Conservation (phyloP, 53 echinoderm and acorn worm genomes). For the Echinometra lucunter region DNA sequence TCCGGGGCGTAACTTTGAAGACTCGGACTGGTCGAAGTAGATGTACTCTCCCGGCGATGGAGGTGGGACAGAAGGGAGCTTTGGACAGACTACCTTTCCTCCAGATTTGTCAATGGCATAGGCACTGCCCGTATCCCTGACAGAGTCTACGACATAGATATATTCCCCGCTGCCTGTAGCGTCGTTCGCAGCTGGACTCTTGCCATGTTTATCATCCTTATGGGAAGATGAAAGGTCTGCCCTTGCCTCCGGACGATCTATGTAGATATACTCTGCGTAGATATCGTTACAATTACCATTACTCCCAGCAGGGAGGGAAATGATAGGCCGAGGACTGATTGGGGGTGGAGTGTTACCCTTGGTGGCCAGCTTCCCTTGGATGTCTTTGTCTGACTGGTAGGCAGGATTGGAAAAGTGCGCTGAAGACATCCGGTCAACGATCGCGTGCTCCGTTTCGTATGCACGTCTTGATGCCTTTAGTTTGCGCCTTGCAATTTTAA, state of each 20-base stretch:
- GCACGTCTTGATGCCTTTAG: conserved; percentile 7
- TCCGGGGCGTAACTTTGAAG: neutral
- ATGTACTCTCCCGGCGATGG: conserved; percentile 8
- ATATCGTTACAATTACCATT: neutral
- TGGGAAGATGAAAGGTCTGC: neutral
- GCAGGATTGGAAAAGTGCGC: conserved; percentile 24
- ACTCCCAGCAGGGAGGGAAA: neutral
- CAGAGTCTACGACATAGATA: conserved; percentile 21
- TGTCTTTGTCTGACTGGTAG: conserved; percentile 1
- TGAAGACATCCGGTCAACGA: conserved; percentile 17
- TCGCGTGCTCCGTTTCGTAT: neutral
- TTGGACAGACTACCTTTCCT: neutral
- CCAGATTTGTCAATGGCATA: neutral
- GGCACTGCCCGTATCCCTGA: neutral
- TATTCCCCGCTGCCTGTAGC: neutral
- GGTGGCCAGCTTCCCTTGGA: neutral
- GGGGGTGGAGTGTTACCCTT: neutral
- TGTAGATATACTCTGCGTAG: conserved; percentile 39
- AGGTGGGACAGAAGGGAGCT: neutral
- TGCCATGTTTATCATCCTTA: too few species aligned
- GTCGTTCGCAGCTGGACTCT: neutral
- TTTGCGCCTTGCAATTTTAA: neutral
- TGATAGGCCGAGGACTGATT: conserved; percentile 25
- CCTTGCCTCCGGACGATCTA: neutral
- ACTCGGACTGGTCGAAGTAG: neutral